phyloP scores from a whole-genome alignment of 2,888 invertebrate species.

The Euclidia mi region DNA sequence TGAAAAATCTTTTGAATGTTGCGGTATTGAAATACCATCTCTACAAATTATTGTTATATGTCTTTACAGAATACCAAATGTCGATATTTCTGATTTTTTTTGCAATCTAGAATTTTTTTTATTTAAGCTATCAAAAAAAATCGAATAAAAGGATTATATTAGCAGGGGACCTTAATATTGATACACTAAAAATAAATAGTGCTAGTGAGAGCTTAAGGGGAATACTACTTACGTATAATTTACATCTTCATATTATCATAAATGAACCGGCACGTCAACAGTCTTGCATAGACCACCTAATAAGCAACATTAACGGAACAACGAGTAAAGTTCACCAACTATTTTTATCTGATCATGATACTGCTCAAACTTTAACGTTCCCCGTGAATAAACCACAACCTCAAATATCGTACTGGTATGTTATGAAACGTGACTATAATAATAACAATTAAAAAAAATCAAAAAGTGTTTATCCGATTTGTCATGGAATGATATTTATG shows the following conservation, averaged over 20 bases:
- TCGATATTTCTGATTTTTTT: slow-evolving; percentile 8
- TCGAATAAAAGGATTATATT: slow-evolving; percentile 8
- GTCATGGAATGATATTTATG: slow-evolving; percentile 3
- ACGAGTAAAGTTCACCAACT: not conserved
- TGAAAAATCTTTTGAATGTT: slow-evolving; percentile 16
- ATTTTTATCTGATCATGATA: slow-evolving; percentile 16
- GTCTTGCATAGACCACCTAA: slow-evolving; percentile 17
- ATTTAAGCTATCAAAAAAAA: slow-evolving; percentile 2
- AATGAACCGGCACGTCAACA: not conserved
- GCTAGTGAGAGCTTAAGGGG: not conserved
- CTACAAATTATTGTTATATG: slow-evolving; percentile 13
- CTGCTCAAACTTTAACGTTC: slow-evolving; percentile 7
- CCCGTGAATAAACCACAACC: not conserved
- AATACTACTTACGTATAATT: not conserved
- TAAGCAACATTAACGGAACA: slow-evolving; percentile 9
- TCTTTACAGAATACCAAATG: slow-evolving; percentile 12
- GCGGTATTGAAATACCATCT: slow-evolving; percentile 13
- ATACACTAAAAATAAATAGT: not conserved
- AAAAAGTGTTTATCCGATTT: slow-evolving; percentile 4
- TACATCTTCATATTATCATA: not conserved
- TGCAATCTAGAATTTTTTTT: slow-evolving; percentile 9
- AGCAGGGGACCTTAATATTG: slow-evolving; percentile 11
- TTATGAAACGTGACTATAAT: not conserved
- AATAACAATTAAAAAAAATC: slow-evolving; percentile 8
- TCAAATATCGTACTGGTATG: too few relatives aligned